Evolutionary conservation across 2,113 vertebrate species (phyloP).

Genomic region (Rana temporaria): DNA sequence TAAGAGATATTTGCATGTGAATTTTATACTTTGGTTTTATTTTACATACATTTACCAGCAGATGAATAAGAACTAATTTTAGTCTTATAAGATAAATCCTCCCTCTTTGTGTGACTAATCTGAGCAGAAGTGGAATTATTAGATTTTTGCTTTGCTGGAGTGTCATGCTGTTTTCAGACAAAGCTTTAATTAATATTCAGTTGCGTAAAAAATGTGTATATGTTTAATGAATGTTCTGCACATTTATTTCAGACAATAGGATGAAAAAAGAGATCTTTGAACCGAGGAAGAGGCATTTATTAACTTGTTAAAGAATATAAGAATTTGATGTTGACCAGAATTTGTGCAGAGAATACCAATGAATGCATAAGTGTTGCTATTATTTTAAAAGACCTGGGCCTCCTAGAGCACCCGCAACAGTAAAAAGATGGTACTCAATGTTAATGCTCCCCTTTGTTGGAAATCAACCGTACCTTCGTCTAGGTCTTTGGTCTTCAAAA

Average conservation of each 20-base stretch:
- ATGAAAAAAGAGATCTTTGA: slow-evolving; percentile 36
- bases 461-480: too few species aligned
- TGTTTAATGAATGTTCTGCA: slow-evolving; percentile 17
- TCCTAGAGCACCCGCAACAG: background rate
- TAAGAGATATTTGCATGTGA: slow-evolving; percentile 19
- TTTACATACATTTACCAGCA: slow-evolving; percentile 18
- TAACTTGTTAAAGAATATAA: slow-evolving; percentile 27
- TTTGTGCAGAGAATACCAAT: too few species aligned
- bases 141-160: slow-evolving; percentile 37
- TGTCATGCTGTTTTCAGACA: slow-evolving; percentile 33
- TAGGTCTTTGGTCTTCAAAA: too few species aligned
- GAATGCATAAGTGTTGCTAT: too few species aligned
- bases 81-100: slow-evolving; percentile 29
- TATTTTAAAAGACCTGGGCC: too few species aligned
- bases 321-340: too few species aligned
- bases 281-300: slow-evolving; percentile 48
- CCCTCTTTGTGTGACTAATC: slow-evolving; percentile 46
- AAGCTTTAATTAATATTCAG: slow-evolving; percentile 45
- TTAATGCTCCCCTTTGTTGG: background rate
- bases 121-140: slow-evolving; percentile 42
- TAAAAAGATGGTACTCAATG: background rate
- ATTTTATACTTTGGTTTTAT: background rate
- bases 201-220: slow-evolving; percentile 54
- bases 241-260: slow-evolving; percentile 43
- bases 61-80: slow-evolving; percentile 7